Conservation (phyloP, 2,113 vertebrate species). For the Chamaetylas fuelleborni region DNA sequence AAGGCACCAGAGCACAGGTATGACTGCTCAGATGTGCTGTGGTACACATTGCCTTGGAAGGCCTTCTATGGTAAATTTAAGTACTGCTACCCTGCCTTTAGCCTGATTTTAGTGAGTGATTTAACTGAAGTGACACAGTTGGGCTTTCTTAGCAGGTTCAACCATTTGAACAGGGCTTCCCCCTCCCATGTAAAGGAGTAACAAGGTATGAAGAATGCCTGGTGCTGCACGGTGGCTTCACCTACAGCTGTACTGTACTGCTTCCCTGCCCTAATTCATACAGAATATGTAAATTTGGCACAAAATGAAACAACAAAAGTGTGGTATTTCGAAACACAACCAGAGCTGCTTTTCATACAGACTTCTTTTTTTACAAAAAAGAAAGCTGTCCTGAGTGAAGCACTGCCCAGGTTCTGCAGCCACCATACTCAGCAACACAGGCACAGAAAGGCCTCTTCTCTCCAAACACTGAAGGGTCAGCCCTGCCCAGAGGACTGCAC, state of each 20-base stretch:
- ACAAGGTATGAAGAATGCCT: not conserved
- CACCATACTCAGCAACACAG: fast-evolving
- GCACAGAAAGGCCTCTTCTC: not conserved
- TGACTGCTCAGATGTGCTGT: not conserved
- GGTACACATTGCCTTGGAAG: not conserved
- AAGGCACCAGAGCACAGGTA: not conserved
- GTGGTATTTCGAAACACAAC: fast-evolving
- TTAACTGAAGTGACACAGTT: not conserved
- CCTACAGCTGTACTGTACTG: not conserved
- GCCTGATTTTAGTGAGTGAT: not conserved
- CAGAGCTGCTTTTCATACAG: not conserved
- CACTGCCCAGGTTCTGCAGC: not conserved
- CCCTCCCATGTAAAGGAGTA: not conserved
- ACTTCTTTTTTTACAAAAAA: not conserved
- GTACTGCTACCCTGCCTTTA: not conserved
- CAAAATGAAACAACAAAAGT: not conserved
- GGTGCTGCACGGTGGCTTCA: not conserved
- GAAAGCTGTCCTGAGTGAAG: not conserved
- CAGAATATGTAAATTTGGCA: not conserved
- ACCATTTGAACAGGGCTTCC: not conserved
- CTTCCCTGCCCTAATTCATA: not conserved
- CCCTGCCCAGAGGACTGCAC: not conserved
- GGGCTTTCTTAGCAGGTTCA: not conserved
- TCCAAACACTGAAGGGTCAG: not conserved
- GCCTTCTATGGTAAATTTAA: not conserved